A percentile compares a stretch with the other conserved stretches of the same genome.
phyloP scores from a whole-genome alignment of 2,797 vertebrate species.

The Ispidina picta region DNA sequence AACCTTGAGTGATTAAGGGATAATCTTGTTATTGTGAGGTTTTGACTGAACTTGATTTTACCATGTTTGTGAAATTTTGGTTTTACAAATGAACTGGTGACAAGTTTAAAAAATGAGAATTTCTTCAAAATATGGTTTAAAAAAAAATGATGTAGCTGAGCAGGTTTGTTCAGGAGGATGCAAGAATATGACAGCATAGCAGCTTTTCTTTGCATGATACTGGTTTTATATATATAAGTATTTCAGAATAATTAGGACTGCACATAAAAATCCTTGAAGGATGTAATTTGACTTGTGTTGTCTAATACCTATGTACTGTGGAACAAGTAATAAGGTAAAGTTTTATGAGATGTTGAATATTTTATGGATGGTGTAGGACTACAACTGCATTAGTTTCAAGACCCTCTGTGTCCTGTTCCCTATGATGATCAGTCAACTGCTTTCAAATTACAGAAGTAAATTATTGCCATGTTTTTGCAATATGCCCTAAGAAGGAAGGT shows the following conservation, averaged over 20 bases:
- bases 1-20: background rate
- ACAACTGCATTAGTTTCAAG: background rate
- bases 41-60: background rate
- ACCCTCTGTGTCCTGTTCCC: background rate
- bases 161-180: background rate
- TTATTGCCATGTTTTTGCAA: background rate
- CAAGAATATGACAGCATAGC: background rate
- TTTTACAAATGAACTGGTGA: background rate
- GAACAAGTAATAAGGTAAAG: background rate
- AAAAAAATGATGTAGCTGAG: background rate
- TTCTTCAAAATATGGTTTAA: background rate
- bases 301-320: background rate
- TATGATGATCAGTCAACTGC: background rate
- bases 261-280: background rate
- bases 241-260: background rate
- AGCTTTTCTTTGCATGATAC: background rate
- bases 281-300: background rate
- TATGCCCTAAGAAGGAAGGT: background rate
- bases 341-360: background rate
- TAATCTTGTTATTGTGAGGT: background rate
- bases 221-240: background rate
- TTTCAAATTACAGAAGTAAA: background rate
- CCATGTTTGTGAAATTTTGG: background rate
- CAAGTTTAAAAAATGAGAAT: background rate
- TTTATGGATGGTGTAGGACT: background rate